phyloP scores from a whole-genome alignment of 2,888 invertebrate species.

The Eudemis profundana region DNA sequence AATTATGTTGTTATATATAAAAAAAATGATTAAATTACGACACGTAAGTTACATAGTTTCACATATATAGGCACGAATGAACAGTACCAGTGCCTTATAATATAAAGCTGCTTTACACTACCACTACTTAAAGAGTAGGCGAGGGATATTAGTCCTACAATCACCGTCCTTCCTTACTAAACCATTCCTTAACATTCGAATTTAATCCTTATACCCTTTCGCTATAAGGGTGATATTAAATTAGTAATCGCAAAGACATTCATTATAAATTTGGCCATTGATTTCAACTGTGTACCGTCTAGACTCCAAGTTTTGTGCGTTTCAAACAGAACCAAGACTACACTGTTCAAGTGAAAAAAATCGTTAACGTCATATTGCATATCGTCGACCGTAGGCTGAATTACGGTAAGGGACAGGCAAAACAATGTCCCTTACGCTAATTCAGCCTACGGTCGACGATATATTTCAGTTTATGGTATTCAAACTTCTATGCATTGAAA shows the following conservation, averaged over 20 bases:
- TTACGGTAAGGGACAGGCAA: no score
- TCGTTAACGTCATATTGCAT: background rate
- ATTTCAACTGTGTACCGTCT: conserved; percentile 23
- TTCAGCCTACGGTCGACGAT: no score
- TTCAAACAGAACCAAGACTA: background rate
- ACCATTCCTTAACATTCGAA: conserved; percentile 32
- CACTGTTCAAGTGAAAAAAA: background rate
- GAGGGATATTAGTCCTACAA: conserved; percentile 80
- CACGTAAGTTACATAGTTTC: conserved; percentile 59
- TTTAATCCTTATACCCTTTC: conserved; percentile 6
- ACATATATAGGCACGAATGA: conserved; percentile 78
- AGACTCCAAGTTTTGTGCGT: conserved; percentile 16
- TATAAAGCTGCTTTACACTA: conserved; percentile 65
- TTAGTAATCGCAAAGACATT: conserved; percentile 14
- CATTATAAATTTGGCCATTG: conserved; percentile 24
- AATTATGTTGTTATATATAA: conserved; percentile 47
- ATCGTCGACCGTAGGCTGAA: no score
- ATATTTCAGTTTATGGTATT: no score
- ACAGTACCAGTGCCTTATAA: conserved; percentile 70
- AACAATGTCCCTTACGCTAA: no score
- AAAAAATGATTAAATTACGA: conserved; percentile 55
- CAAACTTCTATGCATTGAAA: no score
- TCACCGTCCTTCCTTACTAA: conserved; percentile 45
- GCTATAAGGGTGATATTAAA: conserved; percentile 11
- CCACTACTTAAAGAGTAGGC: conserved; percentile 72